These are phyloP conservation scores for Pocillopora damicornis DNA, from an alignment of 64 coral and sea anemone species.

Conservation along the genomic window DNA sequence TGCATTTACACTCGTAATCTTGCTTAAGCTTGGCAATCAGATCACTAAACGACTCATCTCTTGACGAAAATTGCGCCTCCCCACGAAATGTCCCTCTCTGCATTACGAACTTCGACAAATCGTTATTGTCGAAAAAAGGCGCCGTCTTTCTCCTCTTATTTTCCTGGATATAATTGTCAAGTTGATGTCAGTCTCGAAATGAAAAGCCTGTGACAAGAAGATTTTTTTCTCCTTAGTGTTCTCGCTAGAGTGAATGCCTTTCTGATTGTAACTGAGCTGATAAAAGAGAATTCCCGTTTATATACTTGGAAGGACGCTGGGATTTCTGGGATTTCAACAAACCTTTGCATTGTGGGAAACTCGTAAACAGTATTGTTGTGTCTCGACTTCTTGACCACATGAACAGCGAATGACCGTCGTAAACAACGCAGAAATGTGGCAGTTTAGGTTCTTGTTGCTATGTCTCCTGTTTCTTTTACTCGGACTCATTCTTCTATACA, in stretches of 20 bases:
- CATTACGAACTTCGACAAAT: not conserved
- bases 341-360: constrained; percentile 10
- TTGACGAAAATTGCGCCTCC: not conserved
- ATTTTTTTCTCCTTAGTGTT: not conserved
- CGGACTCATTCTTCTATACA: constrained; percentile 30
- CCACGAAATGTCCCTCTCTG: not conserved
- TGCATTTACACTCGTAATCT: not conserved
- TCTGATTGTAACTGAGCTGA: not conserved
- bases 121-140: not conserved
- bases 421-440: constrained; percentile 35
- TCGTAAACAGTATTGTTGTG: not conserved
- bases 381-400: no score
- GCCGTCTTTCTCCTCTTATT: not conserved
- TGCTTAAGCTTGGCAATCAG: not conserved
- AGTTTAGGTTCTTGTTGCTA: constrained; percentile 7
- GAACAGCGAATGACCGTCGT: not conserved
- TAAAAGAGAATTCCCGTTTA: not conserved
- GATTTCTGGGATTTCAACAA: constrained; percentile 19
- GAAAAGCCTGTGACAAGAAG: not conserved
- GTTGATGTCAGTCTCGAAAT: not conserved
- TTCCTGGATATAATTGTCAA: not conserved
- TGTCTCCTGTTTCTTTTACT: constrained; percentile 25
- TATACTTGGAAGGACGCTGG: not conserved
- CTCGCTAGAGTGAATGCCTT: not conserved
- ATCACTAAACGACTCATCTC: not conserved